Base-by-base conservation (phyloP, 2,797 vertebrate species). In the Paguma larvata region DNA sequence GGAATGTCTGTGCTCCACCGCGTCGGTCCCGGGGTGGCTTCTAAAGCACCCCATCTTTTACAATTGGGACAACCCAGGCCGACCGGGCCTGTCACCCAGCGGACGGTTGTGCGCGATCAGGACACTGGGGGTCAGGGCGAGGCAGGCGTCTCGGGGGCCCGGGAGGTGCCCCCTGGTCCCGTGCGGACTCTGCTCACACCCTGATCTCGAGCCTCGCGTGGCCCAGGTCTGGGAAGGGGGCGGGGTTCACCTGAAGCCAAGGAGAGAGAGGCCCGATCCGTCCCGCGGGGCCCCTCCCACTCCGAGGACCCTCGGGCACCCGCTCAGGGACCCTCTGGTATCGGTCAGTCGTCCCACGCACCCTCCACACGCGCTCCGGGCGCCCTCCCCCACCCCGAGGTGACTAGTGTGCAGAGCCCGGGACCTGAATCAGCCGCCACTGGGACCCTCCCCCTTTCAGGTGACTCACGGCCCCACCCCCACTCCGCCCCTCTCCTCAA, bases 341-440 rank as follows among this genome's bases (percentile, higher is more conserved):
- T 2, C 15, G 4, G 3, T 27, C 56, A 3, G 85, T 0, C 1
- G 68, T 9, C 12, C 34, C 62, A 3, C 34, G 3, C 25, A 8
- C 48, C 23, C 48, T 16, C 10, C 2, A 14, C 41, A 12, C 3
- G 21, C 1, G 21, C 32, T 11, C 15, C 2, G 30, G 23, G 77
- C 38, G 32, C 46, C 44, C 56, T 4, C 12, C 46, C 51, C 25
- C 21, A 41, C 7, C 32, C 59, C 1, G 21, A 3, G 14, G 34
- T 1, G 9, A 9, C 21, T 19, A 2, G 56, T 23, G 56, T 23
- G 21, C 56, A 59, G 56, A 59, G 8, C 56, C 56, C 56, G 56
- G 56, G 21, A 59, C 51, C 73, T 9, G 5, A 3, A 38, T 2
- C 41, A 15, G 9, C 48, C 30, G 62, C 19, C 34, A 5, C 14